Conservation (phyloP, 1,140 invertebrate genomes). For the Cydia pomonella region DNA sequence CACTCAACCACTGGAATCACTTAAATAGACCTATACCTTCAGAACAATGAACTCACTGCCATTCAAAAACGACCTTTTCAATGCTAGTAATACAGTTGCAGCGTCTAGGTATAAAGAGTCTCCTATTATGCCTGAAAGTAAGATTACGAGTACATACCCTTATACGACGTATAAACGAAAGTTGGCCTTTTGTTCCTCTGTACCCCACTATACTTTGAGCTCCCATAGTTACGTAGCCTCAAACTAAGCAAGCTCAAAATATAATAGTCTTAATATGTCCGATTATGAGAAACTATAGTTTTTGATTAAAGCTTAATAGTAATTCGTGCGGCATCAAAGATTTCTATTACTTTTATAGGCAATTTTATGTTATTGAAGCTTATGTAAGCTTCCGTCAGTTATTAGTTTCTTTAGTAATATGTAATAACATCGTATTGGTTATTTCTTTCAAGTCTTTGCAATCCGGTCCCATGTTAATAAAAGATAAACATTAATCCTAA, state of each 20-base stretch:
- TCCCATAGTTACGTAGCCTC: background rate
- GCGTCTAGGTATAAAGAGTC: background rate
- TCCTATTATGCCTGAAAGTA: background rate
- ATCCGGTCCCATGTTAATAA: background rate
- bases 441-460: background rate
- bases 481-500: background rate
- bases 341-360: constrained; percentile 7
- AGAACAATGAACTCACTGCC: too few species aligned
- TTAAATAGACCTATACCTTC: too few species aligned
- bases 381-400: background rate
- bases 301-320: background rate
- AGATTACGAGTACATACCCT: background rate
- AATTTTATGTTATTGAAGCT: background rate
- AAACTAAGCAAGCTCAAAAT: background rate
- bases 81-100: too few species aligned
- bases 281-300: background rate
- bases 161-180: constrained; percentile 3
- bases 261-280: background rate
- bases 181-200: background rate
- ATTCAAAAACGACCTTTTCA: too few species aligned
- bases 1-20: too few species aligned
- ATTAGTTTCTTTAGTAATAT: background rate
- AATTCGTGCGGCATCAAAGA: background rate
- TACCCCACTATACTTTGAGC: background rate
- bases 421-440: background rate